Base-by-base conservation (phyloP, 2,113 vertebrate species). In the Nymphicus hollandicus region DNA sequence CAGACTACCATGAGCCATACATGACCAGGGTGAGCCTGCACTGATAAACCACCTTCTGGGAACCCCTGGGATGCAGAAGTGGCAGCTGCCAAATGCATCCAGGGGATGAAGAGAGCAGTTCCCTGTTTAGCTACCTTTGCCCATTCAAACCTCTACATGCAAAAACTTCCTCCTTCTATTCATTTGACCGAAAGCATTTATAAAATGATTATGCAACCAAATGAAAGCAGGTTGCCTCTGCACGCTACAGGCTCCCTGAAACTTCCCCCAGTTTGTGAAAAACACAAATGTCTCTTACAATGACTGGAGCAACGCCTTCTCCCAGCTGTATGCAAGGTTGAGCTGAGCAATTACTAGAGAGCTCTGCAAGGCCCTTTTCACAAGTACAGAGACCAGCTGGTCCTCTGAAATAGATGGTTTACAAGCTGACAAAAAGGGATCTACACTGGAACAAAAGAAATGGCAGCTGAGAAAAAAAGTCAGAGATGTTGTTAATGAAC, bases 1-100 rank as follows among this genome's bases (percentile, higher is more conserved):
- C 0, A 2, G 13, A 22, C 31, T 41, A 39, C 23, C 18, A 13
- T 0, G 1, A 44, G 27, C n/a, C 2, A 1, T 61, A n/a, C 28
- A 47, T 23, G 3, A 35, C 17, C 13, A 46, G 37, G n/a, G 43
- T 50, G 35, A 82, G 13, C 37, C 68, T 63, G n/a, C 22, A 44
- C 16, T 3, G 1, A 41, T 31, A 73, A 58, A 41, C 2, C 4
- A 17, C 23, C 11, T 18, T 10, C 17, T 72, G 29, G 18, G 29
- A 66, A 9, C 19, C 35, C 14, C 24, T 41, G 27, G 17, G 31
- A 37, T 70, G 53, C 43, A 39, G 13, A 56, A 80, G 15, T 1
- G 13, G 29, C 2, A 10, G 33, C 76, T 65, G 33, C 39, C 55
- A 11, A 69, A 66, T 12, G 22, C 53, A 47, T 18, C 25, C 39